Base-by-base conservation (phyloP, 2,113 vertebrate genomes). In the Myodes glareolus region DNA sequence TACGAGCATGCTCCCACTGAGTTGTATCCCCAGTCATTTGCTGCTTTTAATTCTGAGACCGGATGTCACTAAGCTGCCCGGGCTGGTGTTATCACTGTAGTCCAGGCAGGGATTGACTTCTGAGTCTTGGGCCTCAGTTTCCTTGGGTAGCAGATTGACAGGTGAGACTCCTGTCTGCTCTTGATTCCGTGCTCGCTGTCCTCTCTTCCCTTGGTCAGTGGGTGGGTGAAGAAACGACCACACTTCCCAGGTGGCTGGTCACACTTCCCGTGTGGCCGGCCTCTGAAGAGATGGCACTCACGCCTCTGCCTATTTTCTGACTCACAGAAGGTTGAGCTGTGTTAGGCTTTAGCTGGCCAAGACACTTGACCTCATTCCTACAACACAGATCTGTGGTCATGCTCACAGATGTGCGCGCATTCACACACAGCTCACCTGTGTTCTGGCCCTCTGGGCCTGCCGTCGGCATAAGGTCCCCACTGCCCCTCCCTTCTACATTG, bases 221-320 rank as follows among this genome's bases (percentile, higher is more conserved):
- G n/a, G 36, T 0, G 9, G 58, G 7, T 12, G 10, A 72, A 86
- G 91, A 52, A 58, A 19, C 21, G 45, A n/a, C 42, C 3, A 50
- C 42, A 27, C 5, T 6, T 90, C 45, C 25, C 7, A 6, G 45
- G 45, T 47, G 12, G n/a, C n/a, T n/a, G n/a, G n/a, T n/a, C n/a
- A n/a, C n/a, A n/a, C n/a, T n/a, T n/a, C n/a, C n/a, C 10, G 0
- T 2, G 84, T 11, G 8, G 11, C 65, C 0, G 2, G 63, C 29
- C 29, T 88, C 86, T 76, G 50, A 73, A 63, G 68, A 61, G 29
- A 27, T 47, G 0, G 0, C 0, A 10, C 33, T 80, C 45, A 50
- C 27, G 42, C 33, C 42, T 88, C 50, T 39, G 23, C 47, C 67
- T 50, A 7, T 50, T 72, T 88, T 72, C 86, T 88, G 65, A 10